phyloP scores from a whole-genome alignment of 2,797 vertebrate genomes.

The Alca torda region DNA sequence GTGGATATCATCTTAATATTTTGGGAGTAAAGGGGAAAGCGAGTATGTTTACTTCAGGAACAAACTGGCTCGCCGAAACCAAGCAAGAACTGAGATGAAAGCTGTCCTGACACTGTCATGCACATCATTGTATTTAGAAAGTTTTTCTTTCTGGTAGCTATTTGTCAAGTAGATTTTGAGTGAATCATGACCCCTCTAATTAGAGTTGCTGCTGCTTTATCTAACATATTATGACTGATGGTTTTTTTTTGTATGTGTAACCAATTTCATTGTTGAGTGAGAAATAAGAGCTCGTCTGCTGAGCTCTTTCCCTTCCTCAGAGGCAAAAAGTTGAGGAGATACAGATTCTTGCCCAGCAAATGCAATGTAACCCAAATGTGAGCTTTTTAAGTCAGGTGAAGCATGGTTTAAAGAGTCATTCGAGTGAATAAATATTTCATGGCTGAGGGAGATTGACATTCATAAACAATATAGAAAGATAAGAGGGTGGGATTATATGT shows the following conservation, averaged over 20 bases:
- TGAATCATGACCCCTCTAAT: neutral
- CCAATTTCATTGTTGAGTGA: neutral
- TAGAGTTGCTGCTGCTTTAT: neutral
- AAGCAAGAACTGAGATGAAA: neutral
- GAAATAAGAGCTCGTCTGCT: neutral
- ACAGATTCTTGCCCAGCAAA: neutral
- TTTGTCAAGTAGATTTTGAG: neutral
- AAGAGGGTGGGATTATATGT: neutral
- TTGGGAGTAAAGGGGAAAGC: neutral
- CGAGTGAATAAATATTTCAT: neutral
- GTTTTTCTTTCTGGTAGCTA: neutral
- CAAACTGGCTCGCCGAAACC: neutral
- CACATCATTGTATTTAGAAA: neutral
- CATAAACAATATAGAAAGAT: neutral
- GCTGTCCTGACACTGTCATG: neutral
- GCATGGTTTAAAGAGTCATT: neutral
- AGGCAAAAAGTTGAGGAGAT: neutral
- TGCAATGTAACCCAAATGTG: neutral
- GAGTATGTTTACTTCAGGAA: neutral
- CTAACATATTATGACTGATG: neutral
- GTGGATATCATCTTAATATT: neutral
- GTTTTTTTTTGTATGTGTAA: neutral
- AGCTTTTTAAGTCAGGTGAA: neutral
- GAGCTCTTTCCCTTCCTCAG: neutral
- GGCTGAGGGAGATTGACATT: neutral